A percentile compares a stretch with the other conserved stretches of the same genome.
These are phyloP conservation scores for Lasioglossum albipes DNA, from an alignment of 1,140 invertebrate genomes.

Conservation along the genomic window DNA sequence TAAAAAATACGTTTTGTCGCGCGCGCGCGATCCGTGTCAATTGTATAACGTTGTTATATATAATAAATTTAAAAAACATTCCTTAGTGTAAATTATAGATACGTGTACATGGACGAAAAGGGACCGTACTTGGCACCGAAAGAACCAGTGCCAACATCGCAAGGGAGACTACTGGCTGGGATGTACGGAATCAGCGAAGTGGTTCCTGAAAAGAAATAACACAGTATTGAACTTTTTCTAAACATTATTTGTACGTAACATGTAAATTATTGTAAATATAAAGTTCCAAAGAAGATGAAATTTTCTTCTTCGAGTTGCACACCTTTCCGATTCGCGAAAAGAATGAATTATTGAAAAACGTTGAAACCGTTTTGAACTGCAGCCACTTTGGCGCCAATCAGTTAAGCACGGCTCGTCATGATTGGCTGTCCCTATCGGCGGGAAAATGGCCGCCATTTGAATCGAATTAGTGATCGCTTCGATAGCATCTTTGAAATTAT, in stretches of 20 bases:
- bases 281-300: not conserved
- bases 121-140: slow-evolving; percentile 85
- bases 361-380: not conserved
- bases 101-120: slow-evolving; percentile 90
- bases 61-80: slow-evolving; percentile 45
- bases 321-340: not conserved
- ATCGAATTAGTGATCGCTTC: not conserved
- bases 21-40: no score
- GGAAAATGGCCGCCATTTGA: not conserved
- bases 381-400: not conserved
- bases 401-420: not conserved
- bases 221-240: slow-evolving; percentile 10
- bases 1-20: no score
- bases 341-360: not conserved
- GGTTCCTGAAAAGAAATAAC: slow-evolving; percentile 77
- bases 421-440: not conserved
- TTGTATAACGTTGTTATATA: no score
- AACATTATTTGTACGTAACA: slow-evolving; percentile 8
- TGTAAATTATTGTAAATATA: slow-evolving; percentile 31
- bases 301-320: not conserved
- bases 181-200: slow-evolving; percentile 88
- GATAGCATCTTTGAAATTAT: not conserved
- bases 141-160: slow-evolving; percentile 80
- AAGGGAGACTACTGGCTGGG: slow-evolving; percentile 85
- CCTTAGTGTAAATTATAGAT: slow-evolving; percentile 80